A percentile compares a stretch with the other conserved stretches of the same genome.
These are phyloP conservation scores for Jaculus jaculus DNA, from an alignment of 2,113 vertebrate species.

Conservation along the genomic window DNA sequence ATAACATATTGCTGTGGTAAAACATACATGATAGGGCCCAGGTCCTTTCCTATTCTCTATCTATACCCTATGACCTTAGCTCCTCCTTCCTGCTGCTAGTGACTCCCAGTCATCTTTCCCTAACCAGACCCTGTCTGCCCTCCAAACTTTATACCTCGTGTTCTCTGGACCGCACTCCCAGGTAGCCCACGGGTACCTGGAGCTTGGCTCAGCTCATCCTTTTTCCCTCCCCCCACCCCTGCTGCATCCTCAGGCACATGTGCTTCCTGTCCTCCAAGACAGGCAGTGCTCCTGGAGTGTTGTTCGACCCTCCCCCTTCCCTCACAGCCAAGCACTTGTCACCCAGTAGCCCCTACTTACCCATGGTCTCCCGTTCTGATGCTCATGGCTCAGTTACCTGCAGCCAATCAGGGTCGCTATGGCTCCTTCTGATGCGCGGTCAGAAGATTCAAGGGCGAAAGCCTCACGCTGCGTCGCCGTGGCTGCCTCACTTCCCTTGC, in stretches of 20 bases:
- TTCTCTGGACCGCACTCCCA: not conserved
- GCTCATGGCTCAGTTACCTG: not conserved
- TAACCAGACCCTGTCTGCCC: not conserved
- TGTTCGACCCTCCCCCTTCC: no score
- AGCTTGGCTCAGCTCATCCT: not conserved
- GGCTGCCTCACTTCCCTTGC: not conserved
- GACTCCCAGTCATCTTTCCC: not conserved
- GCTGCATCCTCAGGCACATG: no score
- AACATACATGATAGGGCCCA: not conserved
- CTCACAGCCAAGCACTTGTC: not conserved
- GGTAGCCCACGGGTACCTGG: not conserved
- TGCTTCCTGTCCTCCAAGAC: no score
- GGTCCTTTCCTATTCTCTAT: not conserved
- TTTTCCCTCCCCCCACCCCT: no score
- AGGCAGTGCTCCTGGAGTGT: no score
- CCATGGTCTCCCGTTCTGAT: not conserved
- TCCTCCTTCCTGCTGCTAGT: not conserved
- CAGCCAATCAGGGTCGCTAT: not conserved
- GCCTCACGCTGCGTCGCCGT: no score
- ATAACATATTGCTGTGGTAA: not conserved
- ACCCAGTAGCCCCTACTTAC: not conserved
- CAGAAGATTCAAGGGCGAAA: not conserved
- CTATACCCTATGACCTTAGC: not conserved
- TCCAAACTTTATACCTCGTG: not conserved
- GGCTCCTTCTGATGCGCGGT: not conserved